Base-by-base conservation (phyloP, 2,797 vertebrate species). In the Corythornis leucogaster region DNA sequence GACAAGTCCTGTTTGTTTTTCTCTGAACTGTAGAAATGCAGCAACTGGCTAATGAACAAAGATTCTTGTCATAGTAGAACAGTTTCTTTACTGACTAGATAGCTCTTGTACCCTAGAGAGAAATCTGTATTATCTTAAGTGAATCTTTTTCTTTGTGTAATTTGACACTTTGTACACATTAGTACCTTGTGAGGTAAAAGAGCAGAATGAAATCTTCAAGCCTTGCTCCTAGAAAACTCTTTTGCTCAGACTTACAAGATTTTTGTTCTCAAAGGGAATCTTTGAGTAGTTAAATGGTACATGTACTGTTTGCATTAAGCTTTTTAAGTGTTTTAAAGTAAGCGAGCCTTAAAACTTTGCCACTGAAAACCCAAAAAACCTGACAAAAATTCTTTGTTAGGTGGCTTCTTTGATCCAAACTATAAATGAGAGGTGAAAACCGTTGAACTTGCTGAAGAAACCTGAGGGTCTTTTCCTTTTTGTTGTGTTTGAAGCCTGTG, bases 401-500 rank as follows among this genome's bases (percentile, higher is more conserved):
- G 6, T 71, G 40, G 20, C 4, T 42, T 46, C 77, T 87, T 53
- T 62, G 15, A 28, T 61, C 11, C 26, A 51, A 8, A 25, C 26
- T 3, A 3, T 21, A 38, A 18, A 31, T 85, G 20, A 17, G 45
- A 85, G 19, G 21, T 83, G 45, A 71, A 63, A 85, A 73, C n/a
- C 2, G 18, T 30, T 83, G 53, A 17, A 45, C 67, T 64, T 82
- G 42, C 30, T 77, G 30, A 58, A 92, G 20, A 73, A 64, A 68
- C 61, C 13, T 31, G 26, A 85, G 35, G n/a, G 30, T 45, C 20
- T 30, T 30, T 45, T 33, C 16, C 21, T 45, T 28, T 15, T 26
- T 85, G 9, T 77, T 77, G 67, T 19, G 6, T 75, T 62, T 76
- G 21, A 75, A 98, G 98, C 54, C 98, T 99, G 38, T 99, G 99